Base-by-base conservation (phyloP, 92 coral and sea anemone species). In the Bergia sp. region DNA sequence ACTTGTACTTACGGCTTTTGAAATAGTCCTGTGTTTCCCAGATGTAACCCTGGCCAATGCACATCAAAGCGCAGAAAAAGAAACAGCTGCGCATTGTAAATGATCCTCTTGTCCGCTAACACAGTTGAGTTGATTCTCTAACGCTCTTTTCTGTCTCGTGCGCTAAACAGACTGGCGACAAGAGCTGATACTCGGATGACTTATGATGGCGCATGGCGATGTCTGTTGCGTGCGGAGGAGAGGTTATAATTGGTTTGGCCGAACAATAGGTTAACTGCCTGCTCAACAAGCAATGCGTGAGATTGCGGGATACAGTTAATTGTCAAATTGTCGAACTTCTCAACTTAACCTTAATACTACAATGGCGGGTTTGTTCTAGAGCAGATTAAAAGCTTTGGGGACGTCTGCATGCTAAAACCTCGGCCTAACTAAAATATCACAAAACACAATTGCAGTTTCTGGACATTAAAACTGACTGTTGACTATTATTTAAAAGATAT, bases 41-140 rank as follows among this genome's bases (percentile, higher is more conserved):
- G 8, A 82, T 82, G 76, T 61, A 64, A 42, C 75, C 43, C 43
- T 82, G 74, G 86, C 37, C 37, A 39, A 43, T 65, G 86, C 86
- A 65, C 11, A 82, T 82, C 23, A 82, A 82, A 21, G 37, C 15
- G 45, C 86, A 61, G 75, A 64, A 64, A 64, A 82, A 38, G 38
- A 82, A 42, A 65, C 53, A 21, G 74, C 36, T 64, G 5, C 85
- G 69, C 85, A 81, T 37, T 61, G 71, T 81, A 12, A 38, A 6
- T 55, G 2, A 29, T 38, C 80, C 37, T 39, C n/a, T 5, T 18
- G 78, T 10, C 37, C 2, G 76, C 13, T 20, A 72, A 9, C 43
- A 13, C 40, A 29, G 45, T 73, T 23, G 12, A 73, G 40, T 73
- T 8, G 6, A 73, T 15, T 73, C 45, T 21, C 55, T 2, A 2